Evolutionary conservation across 2,797 vertebrate species (phyloP), one percentile per base, ranked within the genome.

Genomic region (Schizothorax lantsangensis): DNA sequence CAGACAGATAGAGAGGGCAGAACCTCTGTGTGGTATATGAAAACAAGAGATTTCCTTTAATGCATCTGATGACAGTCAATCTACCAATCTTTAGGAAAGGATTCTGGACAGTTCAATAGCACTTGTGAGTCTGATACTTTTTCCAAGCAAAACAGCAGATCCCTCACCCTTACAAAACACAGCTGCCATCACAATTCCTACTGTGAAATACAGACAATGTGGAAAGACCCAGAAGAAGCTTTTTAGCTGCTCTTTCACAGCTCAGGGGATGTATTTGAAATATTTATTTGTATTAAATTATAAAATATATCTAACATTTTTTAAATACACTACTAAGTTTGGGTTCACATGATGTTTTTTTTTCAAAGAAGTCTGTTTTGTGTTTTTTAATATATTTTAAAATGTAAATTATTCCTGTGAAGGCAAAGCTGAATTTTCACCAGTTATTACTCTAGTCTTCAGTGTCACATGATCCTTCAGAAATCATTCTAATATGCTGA

Each of bases 121-220:
- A 15, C 26, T 30, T 3, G 1, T 40, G 36, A 85, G 38, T 69
- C 15, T 14, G 62, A 84, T 52, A 68, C 47, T 47, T 79, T 68
- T 47, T 23, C 45, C 21, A 68, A 68, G 59, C 19, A 62, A 85
- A 85, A 85, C 66, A 79, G 30, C 14, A 0, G 38, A 40, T 75
- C 26, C 74, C 68, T 49, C 26, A 73, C 30, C 26, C 49, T 73
- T 36, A 80, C 77, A 80, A 80, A 80, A 73, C 78, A 72, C 84
- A 86, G 78, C 68, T 73, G 77, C 12, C 64, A 85, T 71, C 75
- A 85, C 69, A 81, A 74, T 38, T 62, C 78, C 54, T 73, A 62
- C 84, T 81, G 84, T 52, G 68, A 79, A 59, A 30, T 74, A 36
- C 0, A 62, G 14, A 7, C 30, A 49, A 75, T 11, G 33, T 36